phyloP scores from a whole-genome alignment of 2,113 vertebrate genomes.

The Pachyramphus minor region DNA sequence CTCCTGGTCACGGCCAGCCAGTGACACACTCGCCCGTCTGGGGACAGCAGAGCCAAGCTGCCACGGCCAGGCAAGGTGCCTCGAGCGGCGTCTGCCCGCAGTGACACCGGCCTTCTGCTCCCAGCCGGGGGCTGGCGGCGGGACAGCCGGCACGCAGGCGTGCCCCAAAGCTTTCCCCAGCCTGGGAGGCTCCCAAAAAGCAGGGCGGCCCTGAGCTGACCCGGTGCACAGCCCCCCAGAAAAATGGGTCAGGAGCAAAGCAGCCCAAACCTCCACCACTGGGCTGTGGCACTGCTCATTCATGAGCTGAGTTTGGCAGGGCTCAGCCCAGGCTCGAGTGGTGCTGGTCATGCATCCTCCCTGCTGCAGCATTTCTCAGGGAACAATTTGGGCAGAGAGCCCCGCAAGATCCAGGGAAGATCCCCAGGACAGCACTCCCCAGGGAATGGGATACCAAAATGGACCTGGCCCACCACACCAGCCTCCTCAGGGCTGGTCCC shows the following conservation, averaged over 20 bases:
- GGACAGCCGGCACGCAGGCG: neutral
- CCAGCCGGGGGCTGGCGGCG: neutral
- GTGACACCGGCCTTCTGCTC: neutral
- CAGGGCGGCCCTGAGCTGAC: neutral
- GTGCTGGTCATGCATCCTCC: neutral
- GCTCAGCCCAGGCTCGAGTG: neutral
- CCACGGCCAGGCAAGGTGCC: neutral
- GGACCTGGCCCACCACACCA: neutral
- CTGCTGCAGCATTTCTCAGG: neutral
- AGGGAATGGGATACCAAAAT: accelerated
- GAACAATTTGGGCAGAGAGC: neutral
- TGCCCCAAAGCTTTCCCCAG: neutral
- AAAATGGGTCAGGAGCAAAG: neutral
- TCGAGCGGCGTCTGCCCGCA: neutral
- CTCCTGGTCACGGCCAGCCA: accelerated
- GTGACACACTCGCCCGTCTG: neutral
- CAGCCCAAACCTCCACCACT: neutral
- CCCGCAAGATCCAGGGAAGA: neutral
- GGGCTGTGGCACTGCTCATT: neutral
- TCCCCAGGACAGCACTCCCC: neutral
- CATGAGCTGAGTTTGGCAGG: neutral
- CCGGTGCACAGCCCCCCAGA: neutral
- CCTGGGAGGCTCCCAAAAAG: neutral
- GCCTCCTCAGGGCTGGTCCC: neutral
- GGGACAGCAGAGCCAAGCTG: neutral